A percentile compares a stretch with the other conserved stretches of the same genome.
These are phyloP conservation scores for Malthinus seriepunctatus DNA, from an alignment of 2,888 invertebrate species.

Conservation along the genomic window DNA sequence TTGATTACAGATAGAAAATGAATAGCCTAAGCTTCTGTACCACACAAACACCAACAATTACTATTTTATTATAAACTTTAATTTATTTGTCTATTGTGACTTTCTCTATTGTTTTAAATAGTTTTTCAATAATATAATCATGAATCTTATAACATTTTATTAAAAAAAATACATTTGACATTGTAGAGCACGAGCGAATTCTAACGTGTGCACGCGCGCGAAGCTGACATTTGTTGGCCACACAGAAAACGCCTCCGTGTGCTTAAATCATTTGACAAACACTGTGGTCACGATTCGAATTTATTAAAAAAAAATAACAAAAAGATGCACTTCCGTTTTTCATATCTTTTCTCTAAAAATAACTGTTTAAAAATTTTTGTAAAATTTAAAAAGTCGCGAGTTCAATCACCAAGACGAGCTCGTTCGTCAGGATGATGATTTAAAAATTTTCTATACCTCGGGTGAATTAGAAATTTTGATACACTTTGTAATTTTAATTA, in stretches of 20 bases:
- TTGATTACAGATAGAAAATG: too few species aligned
- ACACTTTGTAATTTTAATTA: too few species aligned
- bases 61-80: too few species aligned
- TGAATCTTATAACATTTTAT: constrained; percentile 13
- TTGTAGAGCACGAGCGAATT: constrained; percentile 35
- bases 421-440: too few species aligned
- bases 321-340: constrained; percentile 16
- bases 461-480: too few species aligned
- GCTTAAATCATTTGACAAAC: constrained; percentile 34
- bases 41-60: too few species aligned
- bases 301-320: constrained; percentile 8
- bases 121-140: constrained; percentile 25
- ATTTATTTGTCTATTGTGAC: too few species aligned
- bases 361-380: too few species aligned
- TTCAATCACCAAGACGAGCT: too few species aligned
- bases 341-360: not conserved
- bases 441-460: too few species aligned
- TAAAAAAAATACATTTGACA: constrained; percentile 15
- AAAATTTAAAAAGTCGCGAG: too few species aligned
- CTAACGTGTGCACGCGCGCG: constrained; percentile 37
- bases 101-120: constrained; percentile 12
- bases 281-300: constrained; percentile 30
- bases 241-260: constrained; percentile 29
- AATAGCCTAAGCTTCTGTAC: too few species aligned
- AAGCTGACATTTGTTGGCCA: constrained; percentile 35